Conservation (phyloP, 2,888 invertebrate genomes). For the Ryuthela nishihirai region DNA sequence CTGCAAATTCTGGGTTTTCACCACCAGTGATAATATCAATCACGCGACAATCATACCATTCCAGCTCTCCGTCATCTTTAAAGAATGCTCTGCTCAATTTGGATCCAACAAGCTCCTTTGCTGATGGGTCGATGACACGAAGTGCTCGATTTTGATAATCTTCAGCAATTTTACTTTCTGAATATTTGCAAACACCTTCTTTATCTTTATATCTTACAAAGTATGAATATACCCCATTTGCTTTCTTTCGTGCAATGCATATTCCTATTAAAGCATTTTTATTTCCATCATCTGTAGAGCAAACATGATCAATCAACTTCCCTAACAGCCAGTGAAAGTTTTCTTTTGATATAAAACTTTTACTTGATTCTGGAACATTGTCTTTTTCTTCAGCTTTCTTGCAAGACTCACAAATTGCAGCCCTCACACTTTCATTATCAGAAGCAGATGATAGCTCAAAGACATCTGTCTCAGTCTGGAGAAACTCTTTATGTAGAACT, state of each 20-base stretch:
- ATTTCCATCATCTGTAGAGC: constrained; percentile 1
- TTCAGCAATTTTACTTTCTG: constrained; percentile 23
- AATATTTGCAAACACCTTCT: constrained; percentile 12
- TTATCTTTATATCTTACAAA: constrained; percentile 25
- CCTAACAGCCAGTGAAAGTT: constrained; percentile 34
- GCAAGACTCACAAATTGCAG: constrained; percentile 11
- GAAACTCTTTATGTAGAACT: constrained; percentile 20
- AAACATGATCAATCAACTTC: constrained; percentile 16
- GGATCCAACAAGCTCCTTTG: constrained; percentile 23
- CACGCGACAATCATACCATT: constrained; percentile 30
- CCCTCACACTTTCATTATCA: constrained; percentile 11
- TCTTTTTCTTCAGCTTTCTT: constrained; percentile 18
- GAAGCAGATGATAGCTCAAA: constrained; percentile 24
- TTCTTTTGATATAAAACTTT: constrained; percentile 26
- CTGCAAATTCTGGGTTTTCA: constrained; percentile 22
- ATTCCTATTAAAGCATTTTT: constrained; percentile 18
- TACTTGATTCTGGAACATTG: constrained; percentile 2
- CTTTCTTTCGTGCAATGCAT: constrained; percentile 23
- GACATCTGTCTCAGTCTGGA: constrained; percentile 11
- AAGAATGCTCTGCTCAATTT: constrained; percentile 28
- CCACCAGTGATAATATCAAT: constrained; percentile 15
- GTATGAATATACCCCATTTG: constrained; percentile 14
- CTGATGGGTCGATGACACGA: constrained; percentile 21
- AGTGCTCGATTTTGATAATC: constrained; percentile 21
- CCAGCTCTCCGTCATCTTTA: constrained; percentile 36